These are phyloP conservation scores for Podotricha telesiphe DNA, from an alignment of 2,888 invertebrate species.

Conservation along the genomic window DNA sequence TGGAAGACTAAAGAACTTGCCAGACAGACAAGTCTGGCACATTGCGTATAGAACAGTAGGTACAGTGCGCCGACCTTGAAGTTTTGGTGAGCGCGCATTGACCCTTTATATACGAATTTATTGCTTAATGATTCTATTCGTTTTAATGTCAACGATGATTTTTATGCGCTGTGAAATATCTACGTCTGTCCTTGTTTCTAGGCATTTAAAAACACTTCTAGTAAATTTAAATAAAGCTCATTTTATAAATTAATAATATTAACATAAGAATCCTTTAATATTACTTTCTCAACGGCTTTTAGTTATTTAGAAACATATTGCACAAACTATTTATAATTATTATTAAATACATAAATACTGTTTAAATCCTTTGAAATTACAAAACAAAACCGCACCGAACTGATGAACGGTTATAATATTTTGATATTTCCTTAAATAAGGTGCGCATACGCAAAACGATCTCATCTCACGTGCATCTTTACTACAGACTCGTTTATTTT, in stretches of 20 bases:
- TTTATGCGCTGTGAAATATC: constrained; percentile 26
- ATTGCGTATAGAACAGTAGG: constrained; percentile 46
- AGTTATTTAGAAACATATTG: not conserved
- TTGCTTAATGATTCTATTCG: constrained; percentile 43
- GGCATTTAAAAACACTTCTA: constrained; percentile 1
- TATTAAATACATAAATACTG: not conserved
- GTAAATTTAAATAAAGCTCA: not conserved
- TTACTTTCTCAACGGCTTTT: not conserved
- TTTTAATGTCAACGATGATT: constrained; percentile 42
- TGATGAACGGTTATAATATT: constrained; percentile 19
- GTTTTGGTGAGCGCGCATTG: constrained; percentile 52
- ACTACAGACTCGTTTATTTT: constrained; percentile 39
- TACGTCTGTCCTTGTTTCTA: constrained; percentile 4
- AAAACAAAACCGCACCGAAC: not conserved
- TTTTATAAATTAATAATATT: not conserved
- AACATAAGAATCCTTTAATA: not conserved
- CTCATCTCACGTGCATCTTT: constrained; percentile 40
- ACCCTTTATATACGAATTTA: constrained; percentile 51
- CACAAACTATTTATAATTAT: not conserved
- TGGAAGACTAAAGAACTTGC: constrained; percentile 43
- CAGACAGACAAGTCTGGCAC: constrained; percentile 47
- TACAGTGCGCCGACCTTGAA: constrained; percentile 51
- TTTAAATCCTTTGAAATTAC: not conserved
- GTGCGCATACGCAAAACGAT: constrained; percentile 37
- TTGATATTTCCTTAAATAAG: constrained; percentile 32